These are phyloP conservation scores for Rotaria sp. DNA, from an alignment of 2,888 invertebrate species.

Conservation along the genomic window DNA sequence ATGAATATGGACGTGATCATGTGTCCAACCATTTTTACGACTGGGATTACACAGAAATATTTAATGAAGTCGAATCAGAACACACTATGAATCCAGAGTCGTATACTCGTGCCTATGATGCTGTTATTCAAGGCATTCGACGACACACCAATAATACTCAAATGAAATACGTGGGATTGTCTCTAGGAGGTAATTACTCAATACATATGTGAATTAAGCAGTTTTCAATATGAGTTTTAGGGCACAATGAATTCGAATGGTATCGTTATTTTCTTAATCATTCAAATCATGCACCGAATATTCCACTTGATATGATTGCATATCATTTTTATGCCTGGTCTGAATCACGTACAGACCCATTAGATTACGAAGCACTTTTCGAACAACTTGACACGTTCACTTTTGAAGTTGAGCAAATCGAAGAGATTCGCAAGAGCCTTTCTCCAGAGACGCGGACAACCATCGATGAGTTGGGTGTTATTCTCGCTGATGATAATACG, in stretches of 20 bases:
- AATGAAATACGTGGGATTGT: neutral
- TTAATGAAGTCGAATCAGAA: neutral
- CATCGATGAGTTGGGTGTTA: neutral
- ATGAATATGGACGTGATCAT: neutral
- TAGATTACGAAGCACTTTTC: neutral
- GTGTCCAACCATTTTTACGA: neutral
- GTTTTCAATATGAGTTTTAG: neutral
- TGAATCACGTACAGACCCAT: neutral
- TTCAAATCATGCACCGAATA: neutral
- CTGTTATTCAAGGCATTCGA: neutral
- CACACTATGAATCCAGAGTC: neutral
- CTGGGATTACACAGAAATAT: no score
- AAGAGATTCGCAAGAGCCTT: neutral
- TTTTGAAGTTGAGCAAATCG: neutral
- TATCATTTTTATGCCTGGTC: neutral
- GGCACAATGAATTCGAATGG: neutral
- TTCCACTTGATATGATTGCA: neutral
- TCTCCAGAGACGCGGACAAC: neutral
- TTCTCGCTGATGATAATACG: neutral
- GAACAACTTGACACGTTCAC: neutral
- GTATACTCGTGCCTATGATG: neutral
- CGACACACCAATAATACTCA: neutral
- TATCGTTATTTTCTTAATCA: neutral
- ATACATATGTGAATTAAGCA: no score
- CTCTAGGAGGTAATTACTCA: neutral